phyloP scores from a whole-genome alignment of 2,113 vertebrate genomes.

The Amblyopsis rosae region DNA sequence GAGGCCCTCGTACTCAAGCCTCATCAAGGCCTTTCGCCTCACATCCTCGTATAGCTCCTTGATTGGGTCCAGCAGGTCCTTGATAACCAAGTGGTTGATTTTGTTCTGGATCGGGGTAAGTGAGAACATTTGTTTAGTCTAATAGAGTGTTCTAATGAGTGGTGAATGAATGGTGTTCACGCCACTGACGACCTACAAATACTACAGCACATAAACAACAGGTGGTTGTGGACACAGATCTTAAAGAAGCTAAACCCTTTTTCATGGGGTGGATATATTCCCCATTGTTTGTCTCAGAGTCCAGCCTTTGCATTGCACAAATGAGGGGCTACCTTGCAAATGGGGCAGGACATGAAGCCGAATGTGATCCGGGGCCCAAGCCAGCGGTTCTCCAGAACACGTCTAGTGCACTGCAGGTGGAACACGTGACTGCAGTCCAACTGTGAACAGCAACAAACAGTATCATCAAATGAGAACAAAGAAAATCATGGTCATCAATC shows the following conservation, averaged over 20 bases:
- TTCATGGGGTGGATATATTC: not conserved
- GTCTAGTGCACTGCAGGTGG: slow-evolving; percentile 94
- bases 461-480: not conserved
- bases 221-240: too few species aligned
- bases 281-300: not conserved
- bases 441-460: slow-evolving; percentile 67
- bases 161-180: not conserved
- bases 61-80: slow-evolving; percentile 96
- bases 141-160: not conserved
- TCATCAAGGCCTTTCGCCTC: slow-evolving; percentile 95
- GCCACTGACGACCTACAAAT: not conserved
- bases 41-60: slow-evolving; percentile 98
- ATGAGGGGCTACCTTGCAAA: slow-evolving; percentile 89
- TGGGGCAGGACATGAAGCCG: slow-evolving; percentile 98
- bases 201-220: too few species aligned
- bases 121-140: not conserved
- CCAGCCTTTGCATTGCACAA: not conserved
- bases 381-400: slow-evolving; percentile 97
- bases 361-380: slow-evolving; percentile 97
- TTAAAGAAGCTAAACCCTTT: not conserved
- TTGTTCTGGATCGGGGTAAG: slow-evolving; percentile 86
- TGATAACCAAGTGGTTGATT: slow-evolving; percentile 97
- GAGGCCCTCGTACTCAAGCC: slow-evolving; percentile 94
- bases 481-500: too few species aligned
- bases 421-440: slow-evolving; percentile 98